Conservation (phyloP, 2,797 vertebrate species). For the Mallotus villosus region DNA sequence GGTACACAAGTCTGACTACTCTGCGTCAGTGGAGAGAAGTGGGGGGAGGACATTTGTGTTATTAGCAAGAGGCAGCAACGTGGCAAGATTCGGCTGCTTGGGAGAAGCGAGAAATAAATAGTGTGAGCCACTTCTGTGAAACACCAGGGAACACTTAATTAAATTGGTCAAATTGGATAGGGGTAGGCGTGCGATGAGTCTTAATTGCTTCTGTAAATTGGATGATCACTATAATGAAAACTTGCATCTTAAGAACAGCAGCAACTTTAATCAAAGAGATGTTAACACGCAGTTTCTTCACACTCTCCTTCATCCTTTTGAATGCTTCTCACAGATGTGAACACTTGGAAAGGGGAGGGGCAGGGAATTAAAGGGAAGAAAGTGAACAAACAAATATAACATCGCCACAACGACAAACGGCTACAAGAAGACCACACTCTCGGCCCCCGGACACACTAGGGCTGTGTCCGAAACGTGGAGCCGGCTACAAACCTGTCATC, state of each 20-base stretch:
- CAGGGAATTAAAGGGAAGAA: not conserved
- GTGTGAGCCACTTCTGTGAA: constrained; percentile 12
- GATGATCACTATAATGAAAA: constrained; percentile 27
- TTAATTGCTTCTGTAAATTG: constrained; percentile 35
- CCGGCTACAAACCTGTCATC: too few relatives aligned
- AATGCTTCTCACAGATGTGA: not conserved
- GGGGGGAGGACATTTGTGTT: not conserved
- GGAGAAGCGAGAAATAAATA: not conserved
- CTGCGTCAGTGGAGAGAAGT: not conserved
- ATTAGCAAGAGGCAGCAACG: not conserved
- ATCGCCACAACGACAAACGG: not conserved
- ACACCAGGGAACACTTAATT: constrained; percentile 31
- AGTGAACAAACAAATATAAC: not conserved
- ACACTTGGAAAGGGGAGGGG: not conserved
- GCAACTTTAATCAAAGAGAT: constrained; percentile 6
- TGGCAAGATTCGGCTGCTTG: constrained; percentile 9
- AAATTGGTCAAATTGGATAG: constrained; percentile 23
- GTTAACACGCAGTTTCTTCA: not conserved
- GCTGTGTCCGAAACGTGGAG: too few relatives aligned
- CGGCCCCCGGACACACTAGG: too few relatives aligned
- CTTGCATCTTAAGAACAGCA: constrained; percentile 8
- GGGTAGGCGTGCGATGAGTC: constrained; percentile 20
- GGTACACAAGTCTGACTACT: too few relatives aligned
- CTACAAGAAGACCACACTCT: not conserved
- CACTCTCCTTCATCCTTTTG: not conserved